phyloP scores from a whole-genome alignment of 53 echinoderm and acorn worm genomes.

The Pentamera pediparva region DNA sequence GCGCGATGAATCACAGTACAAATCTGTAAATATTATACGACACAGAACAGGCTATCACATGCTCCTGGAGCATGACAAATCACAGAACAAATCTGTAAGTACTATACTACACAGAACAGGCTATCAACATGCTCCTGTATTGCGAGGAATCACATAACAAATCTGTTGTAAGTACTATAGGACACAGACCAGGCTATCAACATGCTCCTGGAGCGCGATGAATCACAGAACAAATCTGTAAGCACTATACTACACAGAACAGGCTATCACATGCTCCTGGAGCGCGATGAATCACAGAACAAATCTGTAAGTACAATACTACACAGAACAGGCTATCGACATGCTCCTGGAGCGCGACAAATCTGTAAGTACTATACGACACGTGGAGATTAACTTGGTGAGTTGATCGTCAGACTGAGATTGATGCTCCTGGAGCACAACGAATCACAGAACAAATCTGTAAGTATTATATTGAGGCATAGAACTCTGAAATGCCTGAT shows the following conservation, averaged over 20 bases:
- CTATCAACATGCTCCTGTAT: slow-evolving; percentile 85
- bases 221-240: slow-evolving; percentile 18
- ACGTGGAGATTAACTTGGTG: slow-evolving; percentile 78
- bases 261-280: slow-evolving; percentile 80
- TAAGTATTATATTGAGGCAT: slow-evolving; percentile 33
- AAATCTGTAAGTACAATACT: slow-evolving; percentile 39
- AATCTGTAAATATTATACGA: slow-evolving; percentile 35
- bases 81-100: neutral
- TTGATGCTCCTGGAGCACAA: slow-evolving; percentile 75
- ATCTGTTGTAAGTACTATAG: slow-evolving; percentile 33
- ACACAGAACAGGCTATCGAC: slow-evolving; percentile 88
- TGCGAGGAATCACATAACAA: slow-evolving; percentile 51
- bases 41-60: slow-evolving; percentile 81
- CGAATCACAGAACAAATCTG: slow-evolving; percentile 26
- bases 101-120: slow-evolving; percentile 76
- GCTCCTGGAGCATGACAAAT: slow-evolving; percentile 70
- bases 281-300: slow-evolving; percentile 49
- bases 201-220: slow-evolving; percentile 72
- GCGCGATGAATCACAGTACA: slow-evolving; percentile 42
- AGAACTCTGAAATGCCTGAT: too few relatives aligned
- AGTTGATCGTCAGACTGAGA: too few relatives aligned
- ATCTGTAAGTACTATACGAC: slow-evolving; percentile 50
- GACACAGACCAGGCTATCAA: slow-evolving; percentile 85
- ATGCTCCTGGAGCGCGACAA: slow-evolving; percentile 82
- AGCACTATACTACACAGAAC: slow-evolving; percentile 63